A percentile compares a stretch with the other conserved stretches of the same genome.
Evolutionary conservation across 1,140 invertebrate genomes (phyloP).

Genomic region (Lanistes nyassanus): DNA sequence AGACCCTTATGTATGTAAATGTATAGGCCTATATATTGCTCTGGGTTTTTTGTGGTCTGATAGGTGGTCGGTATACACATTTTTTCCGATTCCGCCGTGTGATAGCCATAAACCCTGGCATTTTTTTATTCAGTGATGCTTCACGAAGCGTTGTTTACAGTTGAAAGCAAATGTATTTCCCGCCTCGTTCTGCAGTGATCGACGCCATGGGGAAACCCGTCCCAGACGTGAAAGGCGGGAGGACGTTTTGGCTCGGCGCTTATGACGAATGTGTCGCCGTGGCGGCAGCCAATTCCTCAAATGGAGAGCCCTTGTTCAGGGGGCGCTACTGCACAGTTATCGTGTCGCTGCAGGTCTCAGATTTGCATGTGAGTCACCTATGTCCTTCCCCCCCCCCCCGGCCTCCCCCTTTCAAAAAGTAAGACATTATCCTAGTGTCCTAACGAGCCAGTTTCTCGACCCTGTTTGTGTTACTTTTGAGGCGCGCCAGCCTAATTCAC

Average conservation of each 20-base stretch:
- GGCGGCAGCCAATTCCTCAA: not conserved
- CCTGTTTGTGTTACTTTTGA: not conserved
- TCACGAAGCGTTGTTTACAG: no score
- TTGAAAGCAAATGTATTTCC: no score
- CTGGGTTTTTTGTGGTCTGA: not conserved
- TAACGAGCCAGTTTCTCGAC: not conserved
- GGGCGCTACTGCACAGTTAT: constrained; percentile 10
- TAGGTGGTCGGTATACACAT: not conserved
- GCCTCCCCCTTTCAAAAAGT: not conserved
- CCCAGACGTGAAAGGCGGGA: constrained; percentile 7
- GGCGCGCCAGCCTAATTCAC: not conserved
- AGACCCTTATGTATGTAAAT: not conserved
- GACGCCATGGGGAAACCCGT: constrained; percentile 26
- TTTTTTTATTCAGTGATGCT: no score
- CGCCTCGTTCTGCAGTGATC: constrained; percentile 24
- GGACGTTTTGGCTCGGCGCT: constrained; percentile 19
- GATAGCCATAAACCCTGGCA: not conserved
- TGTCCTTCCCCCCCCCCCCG: not conserved
- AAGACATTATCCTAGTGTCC: not conserved
- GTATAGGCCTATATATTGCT: not conserved
- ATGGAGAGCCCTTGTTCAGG: not conserved
- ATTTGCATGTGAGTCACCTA: not conserved
- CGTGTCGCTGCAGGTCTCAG: not conserved
- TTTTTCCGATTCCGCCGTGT: not conserved
- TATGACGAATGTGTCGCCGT: constrained; percentile 25